A percentile compares a stretch with the other conserved stretches of the same genome.
Evolutionary conservation across 2,113 vertebrate genomes (phyloP).

Genomic region (Ramphastos sulfuratus): DNA sequence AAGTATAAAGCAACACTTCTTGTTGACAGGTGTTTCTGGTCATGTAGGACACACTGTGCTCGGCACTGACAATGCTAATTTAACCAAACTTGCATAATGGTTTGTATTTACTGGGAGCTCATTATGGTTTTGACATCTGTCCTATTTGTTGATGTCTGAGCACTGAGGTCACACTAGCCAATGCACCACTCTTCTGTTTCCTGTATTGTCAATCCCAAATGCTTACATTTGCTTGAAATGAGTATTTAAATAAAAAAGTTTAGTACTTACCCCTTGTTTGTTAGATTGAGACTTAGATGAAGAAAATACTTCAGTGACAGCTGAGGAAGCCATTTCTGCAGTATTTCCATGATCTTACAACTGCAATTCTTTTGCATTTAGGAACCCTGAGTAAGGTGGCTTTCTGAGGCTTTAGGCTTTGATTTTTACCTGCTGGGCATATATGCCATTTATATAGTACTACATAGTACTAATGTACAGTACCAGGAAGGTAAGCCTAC

Average conservation of each 20-base stretch:
- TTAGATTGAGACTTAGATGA: neutral
- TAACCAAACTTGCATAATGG: neutral
- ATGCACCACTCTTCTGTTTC: neutral
- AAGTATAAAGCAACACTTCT: neutral
- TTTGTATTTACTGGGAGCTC: neutral
- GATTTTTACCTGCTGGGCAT: neutral
- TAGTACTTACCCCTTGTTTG: neutral
- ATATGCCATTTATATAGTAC: neutral
- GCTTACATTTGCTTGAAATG: neutral
- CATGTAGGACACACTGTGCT: neutral
- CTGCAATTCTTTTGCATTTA: neutral
- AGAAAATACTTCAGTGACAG: neutral
- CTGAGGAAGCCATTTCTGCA: neutral
- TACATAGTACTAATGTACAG: neutral
- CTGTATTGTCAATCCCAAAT: neutral
- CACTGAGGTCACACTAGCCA: neutral
- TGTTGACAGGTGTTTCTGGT: neutral
- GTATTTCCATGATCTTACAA: neutral
- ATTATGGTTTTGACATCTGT: neutral
- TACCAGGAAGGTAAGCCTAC: neutral
- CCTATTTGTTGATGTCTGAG: neutral
- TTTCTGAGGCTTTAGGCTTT: neutral
- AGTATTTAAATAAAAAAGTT: neutral
- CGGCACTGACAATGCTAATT: neutral
- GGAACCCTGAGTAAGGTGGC: neutral